These are phyloP conservation scores for Xanthia icteritia DNA, from an alignment of 2,888 invertebrate genomes.

Conservation along the genomic window DNA sequence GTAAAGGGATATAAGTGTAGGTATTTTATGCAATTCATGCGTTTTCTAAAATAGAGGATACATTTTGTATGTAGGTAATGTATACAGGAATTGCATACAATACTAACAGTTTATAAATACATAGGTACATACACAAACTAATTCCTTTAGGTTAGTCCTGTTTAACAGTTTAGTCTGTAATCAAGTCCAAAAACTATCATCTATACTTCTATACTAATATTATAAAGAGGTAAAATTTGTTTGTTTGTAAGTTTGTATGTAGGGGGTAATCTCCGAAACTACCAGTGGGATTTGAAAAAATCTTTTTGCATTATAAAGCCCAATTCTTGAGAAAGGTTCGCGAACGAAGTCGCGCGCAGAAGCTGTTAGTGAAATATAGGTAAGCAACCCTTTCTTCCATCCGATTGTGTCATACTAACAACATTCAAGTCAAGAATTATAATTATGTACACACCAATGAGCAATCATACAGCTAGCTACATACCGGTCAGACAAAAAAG, in stretches of 20 bases:
- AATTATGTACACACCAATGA: not conserved
- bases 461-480: not conserved
- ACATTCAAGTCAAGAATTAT: not conserved
- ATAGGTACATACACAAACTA: not conserved
- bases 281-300: too few relatives aligned
- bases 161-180: not conserved
- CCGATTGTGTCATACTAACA: not conserved
- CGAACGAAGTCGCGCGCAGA: too few relatives aligned
- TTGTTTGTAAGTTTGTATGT: too few relatives aligned
- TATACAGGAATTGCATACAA: not conserved
- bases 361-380: not conserved
- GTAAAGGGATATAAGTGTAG: slow-evolving; percentile 2
- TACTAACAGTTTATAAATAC: not conserved
- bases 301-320: too few relatives aligned
- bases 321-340: too few relatives aligned
- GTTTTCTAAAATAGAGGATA: slow-evolving; percentile 12
- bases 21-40: slow-evolving; percentile 21
- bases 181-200: not conserved
- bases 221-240: too few relatives aligned
- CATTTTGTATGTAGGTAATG: not conserved
- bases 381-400: not conserved
- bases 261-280: too few relatives aligned
- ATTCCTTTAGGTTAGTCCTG: not conserved
- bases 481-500: not conserved
- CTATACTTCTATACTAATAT: too few relatives aligned